phyloP scores from a whole-genome alignment of 1,140 invertebrate species.

The Drosophila ambigua region DNA sequence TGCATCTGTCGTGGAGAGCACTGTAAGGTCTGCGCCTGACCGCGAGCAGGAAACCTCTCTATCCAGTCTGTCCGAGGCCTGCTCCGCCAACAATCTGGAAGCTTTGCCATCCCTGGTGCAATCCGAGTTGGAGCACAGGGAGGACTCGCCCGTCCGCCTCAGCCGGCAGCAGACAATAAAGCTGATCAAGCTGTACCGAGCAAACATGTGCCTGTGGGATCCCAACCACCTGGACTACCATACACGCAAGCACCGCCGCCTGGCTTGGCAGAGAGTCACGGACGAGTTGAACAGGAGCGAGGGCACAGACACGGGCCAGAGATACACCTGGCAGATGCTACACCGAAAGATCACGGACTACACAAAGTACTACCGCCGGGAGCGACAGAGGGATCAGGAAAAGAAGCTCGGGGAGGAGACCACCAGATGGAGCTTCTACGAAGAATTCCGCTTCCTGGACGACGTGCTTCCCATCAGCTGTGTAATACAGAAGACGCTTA shows the following conservation, averaged over 20 bases:
- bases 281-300: slow-evolving; percentile 39
- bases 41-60: background rate
- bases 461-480: slow-evolving; percentile 64
- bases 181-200: slow-evolving; percentile 57
- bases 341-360: slow-evolving; percentile 75
- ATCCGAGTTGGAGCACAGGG: background rate
- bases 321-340: slow-evolving; percentile 59
- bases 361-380: slow-evolving; percentile 66
- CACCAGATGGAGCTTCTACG: slow-evolving; percentile 61
- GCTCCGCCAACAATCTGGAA: slow-evolving; percentile 8
- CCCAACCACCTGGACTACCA: slow-evolving; percentile 72
- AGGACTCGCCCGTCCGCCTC: slow-evolving; percentile 14
- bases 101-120: background rate
- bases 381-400: slow-evolving; percentile 37
- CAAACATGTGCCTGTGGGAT: slow-evolving; percentile 67
- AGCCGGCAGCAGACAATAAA: slow-evolving; percentile 39
- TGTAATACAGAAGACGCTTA: slow-evolving; percentile 59
- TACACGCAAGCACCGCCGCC: slow-evolving; percentile 44
- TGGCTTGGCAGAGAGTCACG: slow-evolving; percentile 62
- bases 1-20: no score
- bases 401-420: background rate
- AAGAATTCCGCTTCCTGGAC: slow-evolving; percentile 68
- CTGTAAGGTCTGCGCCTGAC: no score
- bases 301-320: background rate
- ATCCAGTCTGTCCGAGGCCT: slow-evolving; percentile 16